Base-by-base conservation (phyloP, 2,113 vertebrate species). In the Echinops telfairi region DNA sequence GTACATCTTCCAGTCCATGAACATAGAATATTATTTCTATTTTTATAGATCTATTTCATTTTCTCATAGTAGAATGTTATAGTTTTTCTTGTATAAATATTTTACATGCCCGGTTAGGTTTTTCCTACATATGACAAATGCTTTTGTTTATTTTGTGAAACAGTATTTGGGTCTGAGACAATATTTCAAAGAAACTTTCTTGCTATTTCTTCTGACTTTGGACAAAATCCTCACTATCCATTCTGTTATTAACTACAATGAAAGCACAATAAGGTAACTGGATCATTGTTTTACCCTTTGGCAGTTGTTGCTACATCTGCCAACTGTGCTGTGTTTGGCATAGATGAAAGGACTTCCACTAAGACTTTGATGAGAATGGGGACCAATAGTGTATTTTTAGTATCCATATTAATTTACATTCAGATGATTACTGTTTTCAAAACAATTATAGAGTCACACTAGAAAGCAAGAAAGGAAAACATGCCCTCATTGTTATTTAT, bases 171-270 rank as follows among this genome's bases (percentile, higher is more conserved):
- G 23, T 38, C 33, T 33, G 20, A 91, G n/a, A 76, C 20, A 86
- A 20, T 57, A 86, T 95, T 96, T 91, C 85, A 96, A 89, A 94
- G 91, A 96, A 95, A 90, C 58, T 88, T 0, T 79, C 33, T 81
- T 80, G 19, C 17, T 86, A 19, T 93, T 53, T 53, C 9, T 53
- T 95, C 80, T 90, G 77, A 85, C 90, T 93, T 88, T 93, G 92
- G 83, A 84, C 38, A 88, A 53, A 57, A 86, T 68, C 36, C 85
- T 96, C 71, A 92, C 81, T 29, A 58, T 71, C 29, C 93, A 20
- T 16, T 27, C 73, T 88, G 76, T 83, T 31, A 53, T 19, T 73
- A 57, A 68, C 33, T 86, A 33, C 40, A 87, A 92, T 87, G 83
- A 75, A 91, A 77, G 9, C 15, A 60, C 79, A 58, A 73, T 62